phyloP scores from a whole-genome alignment of 2,113 vertebrate genomes.

The Rhea pennata region DNA sequence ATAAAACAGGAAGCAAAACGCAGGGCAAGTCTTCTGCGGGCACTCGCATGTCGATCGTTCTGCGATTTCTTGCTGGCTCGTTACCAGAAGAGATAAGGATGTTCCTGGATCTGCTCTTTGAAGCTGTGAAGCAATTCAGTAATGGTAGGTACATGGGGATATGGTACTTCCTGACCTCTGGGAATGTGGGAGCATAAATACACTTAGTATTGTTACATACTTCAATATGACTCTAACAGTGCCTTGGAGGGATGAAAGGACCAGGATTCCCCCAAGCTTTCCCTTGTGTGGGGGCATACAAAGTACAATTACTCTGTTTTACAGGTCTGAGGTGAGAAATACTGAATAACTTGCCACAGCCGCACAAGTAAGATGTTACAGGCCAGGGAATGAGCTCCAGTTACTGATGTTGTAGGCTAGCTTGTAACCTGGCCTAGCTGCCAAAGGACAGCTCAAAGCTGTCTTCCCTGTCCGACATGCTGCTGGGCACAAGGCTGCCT shows the following conservation, averaged over 20 bases:
- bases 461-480: neutral
- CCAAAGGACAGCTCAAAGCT: neutral
- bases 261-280: neutral
- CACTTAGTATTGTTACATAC: neutral
- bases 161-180: neutral
- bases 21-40: slow-evolving; percentile 87
- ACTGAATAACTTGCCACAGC: neutral
- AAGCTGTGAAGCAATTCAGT: slow-evolving; percentile 87
- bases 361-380: neutral
- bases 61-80: slow-evolving; percentile 91
- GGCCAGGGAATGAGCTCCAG: neutral
- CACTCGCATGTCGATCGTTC: slow-evolving; percentile 89
- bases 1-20: slow-evolving; percentile 92
- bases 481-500: neutral
- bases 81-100: slow-evolving; percentile 88
- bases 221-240: neutral
- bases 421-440: neutral
- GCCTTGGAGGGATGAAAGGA: neutral
- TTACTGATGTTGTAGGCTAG: neutral
- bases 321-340: neutral
- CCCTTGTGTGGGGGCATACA: neutral
- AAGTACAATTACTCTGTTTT: neutral
- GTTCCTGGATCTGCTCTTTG: slow-evolving; percentile 92
- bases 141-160: slow-evolving; percentile 75
- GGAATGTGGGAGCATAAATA: neutral